Evolutionary conservation across 2,797 vertebrate species (phyloP).

Genomic region (Eleutherodactylus coqui): DNA sequence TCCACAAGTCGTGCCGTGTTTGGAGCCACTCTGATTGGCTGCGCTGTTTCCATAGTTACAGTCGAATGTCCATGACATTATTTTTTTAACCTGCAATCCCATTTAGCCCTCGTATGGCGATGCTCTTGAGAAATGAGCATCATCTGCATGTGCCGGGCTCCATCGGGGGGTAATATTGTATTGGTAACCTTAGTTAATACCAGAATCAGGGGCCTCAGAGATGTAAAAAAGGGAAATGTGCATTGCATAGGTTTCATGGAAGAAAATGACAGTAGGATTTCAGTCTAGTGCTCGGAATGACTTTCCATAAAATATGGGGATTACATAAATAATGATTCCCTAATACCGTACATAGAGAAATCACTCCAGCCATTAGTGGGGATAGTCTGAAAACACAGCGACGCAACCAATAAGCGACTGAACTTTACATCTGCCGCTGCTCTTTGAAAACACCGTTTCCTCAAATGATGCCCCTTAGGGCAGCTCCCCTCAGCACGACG

Average conservation of each 20-base stretch:
- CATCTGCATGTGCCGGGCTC: neutral
- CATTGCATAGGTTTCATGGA: neutral
- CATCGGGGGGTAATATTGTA: neutral
- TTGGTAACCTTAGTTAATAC: neutral
- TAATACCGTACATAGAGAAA: neutral
- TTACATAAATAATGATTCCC: neutral
- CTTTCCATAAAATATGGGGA: neutral
- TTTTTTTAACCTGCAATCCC: slow-evolving; percentile 1
- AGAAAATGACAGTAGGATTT: neutral
- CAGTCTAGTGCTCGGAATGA: neutral
- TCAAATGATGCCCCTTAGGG: no score
- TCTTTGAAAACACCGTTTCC: no score
- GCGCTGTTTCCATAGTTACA: slow-evolving; percentile 52
- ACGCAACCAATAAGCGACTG: no score
- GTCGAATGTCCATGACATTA: slow-evolving; percentile 1
- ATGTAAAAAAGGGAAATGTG: neutral
- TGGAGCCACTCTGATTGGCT: slow-evolving; percentile 4
- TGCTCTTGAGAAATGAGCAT: neutral
- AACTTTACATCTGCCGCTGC: no score
- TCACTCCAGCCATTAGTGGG: neutral
- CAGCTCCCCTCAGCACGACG: no score
- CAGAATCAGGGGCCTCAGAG: neutral
- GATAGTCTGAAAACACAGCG: no score
- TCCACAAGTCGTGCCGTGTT: neutral
- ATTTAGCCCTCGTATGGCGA: neutral